phyloP scores from a whole-genome alignment of 2,113 vertebrate genomes.

The Bothrops jararaca region DNA sequence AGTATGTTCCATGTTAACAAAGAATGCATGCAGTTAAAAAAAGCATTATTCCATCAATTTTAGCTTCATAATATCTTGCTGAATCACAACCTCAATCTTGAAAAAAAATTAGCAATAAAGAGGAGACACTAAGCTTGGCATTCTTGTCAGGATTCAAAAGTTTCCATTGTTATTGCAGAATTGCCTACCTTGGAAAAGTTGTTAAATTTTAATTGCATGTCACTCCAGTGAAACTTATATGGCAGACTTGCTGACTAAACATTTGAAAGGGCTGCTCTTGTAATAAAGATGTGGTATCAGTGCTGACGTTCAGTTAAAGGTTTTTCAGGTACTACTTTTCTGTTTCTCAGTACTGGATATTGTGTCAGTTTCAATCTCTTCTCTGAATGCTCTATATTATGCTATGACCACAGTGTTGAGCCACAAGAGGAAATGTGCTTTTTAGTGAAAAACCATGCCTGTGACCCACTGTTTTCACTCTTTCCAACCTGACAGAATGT shows the following conservation, averaged over 20 bases:
- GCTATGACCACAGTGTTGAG: neutral
- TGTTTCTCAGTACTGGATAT: neutral
- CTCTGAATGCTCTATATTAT: neutral
- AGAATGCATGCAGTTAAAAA: neutral
- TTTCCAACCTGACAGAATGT: neutral
- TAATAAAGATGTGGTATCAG: slow-evolving; percentile 22
- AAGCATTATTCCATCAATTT: neutral
- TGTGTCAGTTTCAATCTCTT: slow-evolving; percentile 3
- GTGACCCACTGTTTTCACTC: neutral
- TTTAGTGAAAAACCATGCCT: neutral
- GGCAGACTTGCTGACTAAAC: slow-evolving; percentile 27
- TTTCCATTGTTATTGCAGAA: slow-evolving; percentile 1
- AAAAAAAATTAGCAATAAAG: neutral
- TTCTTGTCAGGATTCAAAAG: slow-evolving; percentile 21
- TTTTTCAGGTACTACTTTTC: slow-evolving; percentile 4
- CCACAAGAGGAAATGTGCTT: neutral
- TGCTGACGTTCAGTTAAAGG: slow-evolving; percentile 10
- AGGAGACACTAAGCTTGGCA: slow-evolving; percentile 7
- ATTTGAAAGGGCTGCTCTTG: slow-evolving; percentile 21
- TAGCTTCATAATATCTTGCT: neutral
- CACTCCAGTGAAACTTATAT: slow-evolving; percentile 4
- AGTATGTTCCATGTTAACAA: neutral
- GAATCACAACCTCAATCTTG: neutral
- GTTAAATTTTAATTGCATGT: slow-evolving; percentile 26
- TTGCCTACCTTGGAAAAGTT: neutral